Conservation (phyloP, 2,113 vertebrate genomes). For the Dasyornis broadbenti region DNA sequence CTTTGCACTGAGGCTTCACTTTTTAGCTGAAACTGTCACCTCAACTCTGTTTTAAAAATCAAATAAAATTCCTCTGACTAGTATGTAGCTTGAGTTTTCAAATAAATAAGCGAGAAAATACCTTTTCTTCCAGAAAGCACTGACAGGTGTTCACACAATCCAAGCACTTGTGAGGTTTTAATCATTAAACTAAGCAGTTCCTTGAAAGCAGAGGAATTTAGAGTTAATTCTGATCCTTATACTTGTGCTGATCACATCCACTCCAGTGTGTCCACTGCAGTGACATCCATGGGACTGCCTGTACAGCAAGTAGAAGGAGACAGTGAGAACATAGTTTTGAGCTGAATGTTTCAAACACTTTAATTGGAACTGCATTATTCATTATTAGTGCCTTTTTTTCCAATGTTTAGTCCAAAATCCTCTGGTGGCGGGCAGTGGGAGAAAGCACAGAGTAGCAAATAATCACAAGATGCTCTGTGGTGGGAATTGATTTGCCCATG, state of each 20-base stretch:
- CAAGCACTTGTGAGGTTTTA: slow-evolving; percentile 14
- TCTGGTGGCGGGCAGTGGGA: not conserved
- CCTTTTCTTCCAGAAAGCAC: not conserved
- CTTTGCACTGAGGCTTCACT: not conserved
- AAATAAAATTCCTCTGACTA: not conserved
- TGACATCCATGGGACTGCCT: not conserved
- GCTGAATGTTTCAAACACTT: not conserved
- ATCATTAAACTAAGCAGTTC: slow-evolving; percentile 47
- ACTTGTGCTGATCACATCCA: not conserved
- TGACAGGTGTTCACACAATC: slow-evolving; percentile 37
- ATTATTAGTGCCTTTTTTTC: not conserved
- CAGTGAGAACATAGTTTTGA: not conserved
- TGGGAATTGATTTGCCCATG: not conserved
- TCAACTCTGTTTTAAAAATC: not conserved
- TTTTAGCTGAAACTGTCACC: not conserved
- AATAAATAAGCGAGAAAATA: slow-evolving; percentile 25
- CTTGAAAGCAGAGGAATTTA: slow-evolving; percentile 43
- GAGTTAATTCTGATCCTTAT: not conserved
- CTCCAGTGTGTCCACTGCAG: not conserved
- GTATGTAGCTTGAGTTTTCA: not conserved
- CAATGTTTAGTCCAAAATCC: not conserved
- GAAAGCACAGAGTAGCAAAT: not conserved
- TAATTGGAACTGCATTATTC: not conserved
- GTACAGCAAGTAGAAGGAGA: not conserved
- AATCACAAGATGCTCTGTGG: not conserved